Percentiles rank a stretch among this genome's conserved stretches.
Conservation (phyloP, 1,140 invertebrate species). For the Leguminivora glycinivorella region DNA sequence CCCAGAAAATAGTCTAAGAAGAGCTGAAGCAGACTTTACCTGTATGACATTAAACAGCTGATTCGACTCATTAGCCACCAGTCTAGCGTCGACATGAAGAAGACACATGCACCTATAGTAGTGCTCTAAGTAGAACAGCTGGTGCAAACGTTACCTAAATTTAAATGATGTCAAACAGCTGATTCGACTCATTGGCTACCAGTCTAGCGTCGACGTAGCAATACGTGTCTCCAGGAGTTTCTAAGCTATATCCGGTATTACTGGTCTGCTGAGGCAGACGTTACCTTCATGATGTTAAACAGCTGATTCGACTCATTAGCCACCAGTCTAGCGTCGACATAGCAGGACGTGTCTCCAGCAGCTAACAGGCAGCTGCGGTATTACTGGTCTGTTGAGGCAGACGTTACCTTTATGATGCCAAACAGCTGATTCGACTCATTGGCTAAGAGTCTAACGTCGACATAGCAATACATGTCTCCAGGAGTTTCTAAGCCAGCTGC, state of each 20-base stretch:
- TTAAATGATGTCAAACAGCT: background rate
- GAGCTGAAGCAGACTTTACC: background rate
- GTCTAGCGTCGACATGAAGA: background rate
- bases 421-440: background rate
- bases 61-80: background rate
- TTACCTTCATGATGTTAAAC: background rate
- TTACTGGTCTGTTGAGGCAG: no score
- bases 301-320: background rate
- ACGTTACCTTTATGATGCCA: no score
- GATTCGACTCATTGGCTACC: background rate
- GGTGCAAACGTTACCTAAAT: background rate
- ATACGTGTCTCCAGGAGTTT: background rate
- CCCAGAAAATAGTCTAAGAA: no score
- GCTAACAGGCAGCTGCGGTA: no score
- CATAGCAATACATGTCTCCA: constrained; percentile 2
- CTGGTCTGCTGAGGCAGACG: background rate
- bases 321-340: background rate
- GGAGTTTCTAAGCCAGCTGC: background rate
- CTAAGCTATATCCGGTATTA: background rate
- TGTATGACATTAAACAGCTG: background rate
- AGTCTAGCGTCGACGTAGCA: background rate
- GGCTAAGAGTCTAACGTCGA: background rate
- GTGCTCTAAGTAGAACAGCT: no score
- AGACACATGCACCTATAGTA: no score
- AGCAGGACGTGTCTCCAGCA: constrained; percentile 7